phyloP scores from a whole-genome alignment of 1,140 invertebrate species.

The Leptinotarsa defecta region DNA sequence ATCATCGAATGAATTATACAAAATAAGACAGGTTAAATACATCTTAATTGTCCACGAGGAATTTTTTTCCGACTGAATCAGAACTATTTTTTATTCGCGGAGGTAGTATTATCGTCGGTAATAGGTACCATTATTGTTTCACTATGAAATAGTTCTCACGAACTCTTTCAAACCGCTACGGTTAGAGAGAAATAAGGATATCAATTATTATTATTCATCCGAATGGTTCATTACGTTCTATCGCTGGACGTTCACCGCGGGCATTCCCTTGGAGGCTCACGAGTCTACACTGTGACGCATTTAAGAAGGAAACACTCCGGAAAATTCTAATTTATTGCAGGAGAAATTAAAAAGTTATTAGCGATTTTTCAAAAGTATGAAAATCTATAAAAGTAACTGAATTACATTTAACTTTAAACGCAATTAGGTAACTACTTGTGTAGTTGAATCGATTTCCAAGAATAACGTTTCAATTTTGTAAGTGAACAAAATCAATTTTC shows the following conservation, averaged over 20 bases:
- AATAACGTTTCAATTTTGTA: too few relatives aligned
- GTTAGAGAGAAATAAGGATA: not conserved
- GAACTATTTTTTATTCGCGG: not conserved
- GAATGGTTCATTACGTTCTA: slow-evolving; percentile 1
- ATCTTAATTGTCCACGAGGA: not conserved
- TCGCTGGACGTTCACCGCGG: not conserved
- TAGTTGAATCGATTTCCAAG: too few relatives aligned
- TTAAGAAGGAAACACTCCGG: too few relatives aligned
- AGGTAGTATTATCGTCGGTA: not conserved
- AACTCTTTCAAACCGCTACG: not conserved
- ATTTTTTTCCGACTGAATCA: not conserved
- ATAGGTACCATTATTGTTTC: not conserved
- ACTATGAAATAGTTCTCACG: not conserved
- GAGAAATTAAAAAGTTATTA: too few relatives aligned
- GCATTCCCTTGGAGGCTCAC: too few relatives aligned
- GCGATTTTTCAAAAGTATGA: too few relatives aligned
- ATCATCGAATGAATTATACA: not conserved
- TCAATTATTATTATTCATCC: not conserved
- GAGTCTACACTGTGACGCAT: too few relatives aligned
- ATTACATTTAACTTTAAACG: too few relatives aligned
- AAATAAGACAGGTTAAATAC: not conserved
- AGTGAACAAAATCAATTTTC: too few relatives aligned
- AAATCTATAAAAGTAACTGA: too few relatives aligned
- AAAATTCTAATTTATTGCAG: too few relatives aligned
- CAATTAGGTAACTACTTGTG: too few relatives aligned